These are phyloP conservation scores for Trichosurus vulpecula DNA, from an alignment of 2,797 vertebrate genomes.

Conservation along the genomic window DNA sequence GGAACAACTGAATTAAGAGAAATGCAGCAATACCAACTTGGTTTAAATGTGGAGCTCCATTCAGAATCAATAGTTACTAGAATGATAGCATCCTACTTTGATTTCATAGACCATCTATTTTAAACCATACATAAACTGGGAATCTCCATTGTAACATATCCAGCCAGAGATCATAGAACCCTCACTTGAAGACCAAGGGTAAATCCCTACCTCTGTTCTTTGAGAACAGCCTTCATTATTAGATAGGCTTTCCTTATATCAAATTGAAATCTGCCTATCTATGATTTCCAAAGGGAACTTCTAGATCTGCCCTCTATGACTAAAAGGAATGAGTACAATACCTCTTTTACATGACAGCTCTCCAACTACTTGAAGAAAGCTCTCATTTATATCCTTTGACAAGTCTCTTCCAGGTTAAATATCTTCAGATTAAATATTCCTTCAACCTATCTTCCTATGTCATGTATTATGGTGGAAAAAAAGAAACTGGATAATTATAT, in stretches of 20 bases:
- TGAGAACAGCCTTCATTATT: neutral
- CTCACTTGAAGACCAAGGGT: neutral
- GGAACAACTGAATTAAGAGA: neutral
- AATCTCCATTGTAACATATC: neutral
- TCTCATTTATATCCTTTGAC: neutral
- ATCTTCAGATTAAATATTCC: neutral
- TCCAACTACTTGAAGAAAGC: neutral
- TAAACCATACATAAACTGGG: neutral
- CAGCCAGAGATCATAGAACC: neutral
- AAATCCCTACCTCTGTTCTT: neutral
- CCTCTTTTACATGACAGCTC: neutral
- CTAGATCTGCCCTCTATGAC: neutral
- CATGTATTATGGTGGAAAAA: neutral
- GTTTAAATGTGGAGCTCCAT: neutral
- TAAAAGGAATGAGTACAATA: neutral
- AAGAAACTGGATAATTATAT: neutral
- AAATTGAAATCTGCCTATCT: neutral
- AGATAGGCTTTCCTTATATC: neutral
- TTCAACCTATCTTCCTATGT: neutral
- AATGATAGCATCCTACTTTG: neutral
- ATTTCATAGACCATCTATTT: neutral
- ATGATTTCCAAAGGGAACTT: neutral
- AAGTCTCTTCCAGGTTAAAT: neutral
- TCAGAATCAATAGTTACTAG: neutral
- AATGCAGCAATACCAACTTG: neutral